phyloP scores from a whole-genome alignment of 2,888 invertebrate species.

The Hermaeophaga mercurialis region DNA sequence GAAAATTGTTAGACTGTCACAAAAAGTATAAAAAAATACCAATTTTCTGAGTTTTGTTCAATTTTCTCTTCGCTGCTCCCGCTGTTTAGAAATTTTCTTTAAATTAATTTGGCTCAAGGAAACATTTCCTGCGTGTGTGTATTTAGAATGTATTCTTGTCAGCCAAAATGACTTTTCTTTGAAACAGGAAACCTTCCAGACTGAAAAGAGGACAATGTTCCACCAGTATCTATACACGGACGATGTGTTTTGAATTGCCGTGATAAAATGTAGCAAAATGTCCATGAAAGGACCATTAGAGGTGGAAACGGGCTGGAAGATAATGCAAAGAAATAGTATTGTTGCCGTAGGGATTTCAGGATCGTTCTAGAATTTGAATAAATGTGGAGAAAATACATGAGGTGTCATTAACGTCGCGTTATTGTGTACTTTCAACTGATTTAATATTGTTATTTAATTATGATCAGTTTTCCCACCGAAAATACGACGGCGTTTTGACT shows the following conservation, averaged over 20 bases:
- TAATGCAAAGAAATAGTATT: conserved; percentile 55
- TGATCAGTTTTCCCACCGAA: too few relatives aligned
- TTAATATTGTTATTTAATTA: too few relatives aligned
- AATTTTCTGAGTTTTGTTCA: too few relatives aligned
- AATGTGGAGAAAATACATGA: conserved; percentile 16
- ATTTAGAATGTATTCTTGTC: conserved; percentile 21
- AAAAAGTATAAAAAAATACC: too few relatives aligned
- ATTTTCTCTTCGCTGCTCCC: too few relatives aligned
- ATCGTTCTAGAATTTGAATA: conserved; percentile 15
- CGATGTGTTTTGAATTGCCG: conserved; percentile 57
- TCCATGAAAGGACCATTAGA: conserved; percentile 56
- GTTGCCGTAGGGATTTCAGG: conserved; percentile 44
- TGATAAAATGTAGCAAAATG: conserved; percentile 57
- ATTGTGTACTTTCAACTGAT: too few relatives aligned
- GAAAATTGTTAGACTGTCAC: too few relatives aligned
- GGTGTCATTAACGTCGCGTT: too few relatives aligned
- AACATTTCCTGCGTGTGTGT: conserved; percentile 9
- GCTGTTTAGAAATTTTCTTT: conserved; percentile 12
- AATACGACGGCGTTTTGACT: too few relatives aligned
- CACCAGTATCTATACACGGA: conserved; percentile 54
- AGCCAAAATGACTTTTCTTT: conserved; percentile 13
- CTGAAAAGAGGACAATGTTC: conserved; percentile 25
- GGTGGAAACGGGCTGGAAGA: conserved; percentile 59
- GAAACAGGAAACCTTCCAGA: conserved; percentile 17
- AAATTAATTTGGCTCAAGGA: conserved; percentile 23